Percentiles rank a stretch among this genome's conserved stretches.
phyloP scores from a whole-genome alignment of 2,888 invertebrate genomes.

The Anodontia alba region DNA sequence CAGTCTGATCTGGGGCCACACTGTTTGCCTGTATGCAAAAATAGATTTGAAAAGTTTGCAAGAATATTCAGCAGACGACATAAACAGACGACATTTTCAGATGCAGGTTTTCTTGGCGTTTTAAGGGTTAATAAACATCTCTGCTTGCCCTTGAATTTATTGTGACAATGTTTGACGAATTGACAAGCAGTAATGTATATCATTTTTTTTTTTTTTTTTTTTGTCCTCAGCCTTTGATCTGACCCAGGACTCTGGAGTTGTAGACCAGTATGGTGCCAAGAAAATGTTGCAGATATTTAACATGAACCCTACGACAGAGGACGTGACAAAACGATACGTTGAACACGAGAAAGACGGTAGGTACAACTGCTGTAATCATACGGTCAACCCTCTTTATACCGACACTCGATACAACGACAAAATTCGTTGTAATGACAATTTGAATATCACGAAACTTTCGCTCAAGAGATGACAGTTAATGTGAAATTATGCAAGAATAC shows the following conservation, averaged over 20 bases:
- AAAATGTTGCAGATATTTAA: slow-evolving; percentile 63
- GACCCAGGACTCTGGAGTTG: slow-evolving; percentile 58
- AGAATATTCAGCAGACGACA: background rate
- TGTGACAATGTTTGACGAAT: background rate
- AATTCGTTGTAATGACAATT: too few relatives aligned
- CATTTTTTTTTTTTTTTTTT: background rate
- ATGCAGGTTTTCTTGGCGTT: too few relatives aligned
- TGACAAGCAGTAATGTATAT: background rate
- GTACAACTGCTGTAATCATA: too few relatives aligned
- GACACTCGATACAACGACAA: too few relatives aligned
- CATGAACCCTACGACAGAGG: slow-evolving; percentile 62
- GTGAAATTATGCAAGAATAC: too few relatives aligned
- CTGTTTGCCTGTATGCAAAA: background rate
- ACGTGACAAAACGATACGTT: slow-evolving; percentile 47
- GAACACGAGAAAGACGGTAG: slow-evolving; percentile 51
- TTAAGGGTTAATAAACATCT: background rate
- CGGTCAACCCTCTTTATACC: too few relatives aligned
- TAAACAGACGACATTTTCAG: too few relatives aligned
- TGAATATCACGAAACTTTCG: too few relatives aligned
- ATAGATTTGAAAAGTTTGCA: background rate
- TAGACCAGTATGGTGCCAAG: slow-evolving; percentile 57
- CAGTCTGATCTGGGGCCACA: too few relatives aligned
- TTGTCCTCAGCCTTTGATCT: slow-evolving; percentile 51
- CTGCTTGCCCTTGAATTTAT: background rate
- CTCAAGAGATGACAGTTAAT: too few relatives aligned